Conservation (phyloP, 1,140 invertebrate genomes). For the Drosophila murphyi region DNA sequence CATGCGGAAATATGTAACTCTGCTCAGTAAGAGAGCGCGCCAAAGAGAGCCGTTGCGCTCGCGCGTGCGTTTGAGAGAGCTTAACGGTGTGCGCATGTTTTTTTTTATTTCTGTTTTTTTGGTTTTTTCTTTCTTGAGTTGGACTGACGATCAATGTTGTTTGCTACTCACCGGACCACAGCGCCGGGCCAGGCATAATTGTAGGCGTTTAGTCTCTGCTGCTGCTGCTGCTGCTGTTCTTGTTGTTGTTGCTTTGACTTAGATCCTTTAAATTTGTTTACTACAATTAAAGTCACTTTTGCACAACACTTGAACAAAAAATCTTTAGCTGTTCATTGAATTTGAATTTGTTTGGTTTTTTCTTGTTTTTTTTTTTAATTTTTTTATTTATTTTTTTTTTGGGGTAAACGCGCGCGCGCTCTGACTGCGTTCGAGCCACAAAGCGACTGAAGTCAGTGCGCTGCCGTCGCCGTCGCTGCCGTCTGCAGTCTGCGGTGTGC, state of each 20-base stretch:
- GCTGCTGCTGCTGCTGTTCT: slow-evolving; percentile 36
- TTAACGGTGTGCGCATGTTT: slow-evolving; percentile 28
- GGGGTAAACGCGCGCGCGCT: slow-evolving; percentile 34
- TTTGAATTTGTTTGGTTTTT: not conserved
- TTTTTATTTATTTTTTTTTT: slow-evolving; percentile 9
- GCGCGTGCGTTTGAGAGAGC: not conserved
- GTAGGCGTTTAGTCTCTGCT: slow-evolving; percentile 56
- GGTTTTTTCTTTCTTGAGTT: not conserved
- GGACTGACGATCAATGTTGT: slow-evolving; percentile 8
- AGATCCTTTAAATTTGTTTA: slow-evolving; percentile 16
- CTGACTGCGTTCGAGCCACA: slow-evolving; percentile 48
- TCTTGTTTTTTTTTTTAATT: not conserved
- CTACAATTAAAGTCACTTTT: slow-evolving; percentile 10
- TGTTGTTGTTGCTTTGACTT: slow-evolving; percentile 4
- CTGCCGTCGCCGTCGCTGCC: slow-evolving; percentile 29
- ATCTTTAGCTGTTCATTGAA: not conserved
- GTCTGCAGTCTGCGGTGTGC: slow-evolving; percentile 18
- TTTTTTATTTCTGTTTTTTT: not conserved
- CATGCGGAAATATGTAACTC: slow-evolving; percentile 51
- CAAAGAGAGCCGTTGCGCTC: slow-evolving; percentile 1
- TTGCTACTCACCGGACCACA: slow-evolving; percentile 83
- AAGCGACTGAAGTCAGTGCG: slow-evolving; percentile 44
- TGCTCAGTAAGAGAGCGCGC: slow-evolving; percentile 1
- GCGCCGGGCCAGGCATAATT: slow-evolving; percentile 83
- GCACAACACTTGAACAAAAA: slow-evolving; percentile 37